Evolutionary conservation across 2,113 vertebrate genomes (phyloP).

Genomic region (Clarias gariepinus): DNA sequence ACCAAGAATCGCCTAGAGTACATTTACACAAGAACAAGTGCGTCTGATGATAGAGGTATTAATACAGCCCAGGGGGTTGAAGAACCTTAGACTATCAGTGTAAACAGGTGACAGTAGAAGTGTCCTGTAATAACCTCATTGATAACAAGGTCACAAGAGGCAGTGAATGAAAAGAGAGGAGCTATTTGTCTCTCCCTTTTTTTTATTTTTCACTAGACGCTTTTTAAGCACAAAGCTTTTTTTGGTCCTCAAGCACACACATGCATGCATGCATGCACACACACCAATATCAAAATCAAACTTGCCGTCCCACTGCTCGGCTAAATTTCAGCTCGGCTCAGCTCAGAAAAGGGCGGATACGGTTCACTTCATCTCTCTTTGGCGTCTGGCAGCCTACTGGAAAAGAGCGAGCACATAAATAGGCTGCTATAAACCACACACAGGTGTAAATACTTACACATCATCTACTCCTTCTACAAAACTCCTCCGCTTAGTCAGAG

Average conservation of each 20-base stretch:
- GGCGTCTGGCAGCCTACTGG: background rate
- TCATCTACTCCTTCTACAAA: background rate
- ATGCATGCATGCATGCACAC: too few species aligned
- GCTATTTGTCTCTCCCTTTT: background rate
- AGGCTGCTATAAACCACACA: background rate
- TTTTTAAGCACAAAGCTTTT: background rate
- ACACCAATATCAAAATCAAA: background rate
- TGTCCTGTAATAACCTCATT: background rate
- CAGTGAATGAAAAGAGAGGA: background rate
- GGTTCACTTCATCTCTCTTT: background rate
- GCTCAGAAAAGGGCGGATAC: background rate
- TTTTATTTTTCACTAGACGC: background rate
- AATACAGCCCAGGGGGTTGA: background rate
- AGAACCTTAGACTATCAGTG: background rate
- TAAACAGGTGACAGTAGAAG: background rate
- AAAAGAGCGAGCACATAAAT: background rate
- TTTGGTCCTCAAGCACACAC: background rate
- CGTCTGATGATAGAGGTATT: background rate
- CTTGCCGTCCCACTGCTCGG: background rate
- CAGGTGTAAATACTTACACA: background rate
- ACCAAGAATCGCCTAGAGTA: background rate
- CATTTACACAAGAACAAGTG: background rate
- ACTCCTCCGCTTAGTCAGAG: background rate
- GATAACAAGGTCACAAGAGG: background rate
- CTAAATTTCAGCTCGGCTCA: background rate